Base-by-base conservation (phyloP, 1,140 invertebrate species). In the Brachionus rotundiformis region DNA sequence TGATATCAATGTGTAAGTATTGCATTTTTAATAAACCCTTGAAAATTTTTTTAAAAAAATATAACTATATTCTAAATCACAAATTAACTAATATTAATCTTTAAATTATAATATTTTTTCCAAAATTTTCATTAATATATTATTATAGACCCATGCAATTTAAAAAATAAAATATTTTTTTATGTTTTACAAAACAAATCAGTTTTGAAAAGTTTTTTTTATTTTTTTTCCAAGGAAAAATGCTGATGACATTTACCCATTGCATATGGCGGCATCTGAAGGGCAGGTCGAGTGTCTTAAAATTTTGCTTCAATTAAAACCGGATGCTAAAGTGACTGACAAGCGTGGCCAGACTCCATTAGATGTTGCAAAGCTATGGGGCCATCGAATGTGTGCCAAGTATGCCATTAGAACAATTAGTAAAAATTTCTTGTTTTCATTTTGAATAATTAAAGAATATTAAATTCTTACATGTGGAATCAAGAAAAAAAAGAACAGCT, bases 341-440 rank as follows among this genome's bases (percentile, higher is more conserved):
- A 85, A 84, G 44, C 44, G 86, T 27, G 85, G 85, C 3, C 86
- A 88, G 82, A 85, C 84, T 10, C 87, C 87, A 6, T 83, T 88
- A 19, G 87, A 88, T 83, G 82, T 88, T 6, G 87, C 87, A 16
- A 88, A 88, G 83, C 82, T 88, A 0, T 88, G 87, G 87, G 86
- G 86, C 8, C 86, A 88, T 80, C 84, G 85, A 54, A 86, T 86
- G 83, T 88, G 87, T 87, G 87, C 87, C 23, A 87, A 87, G 87
- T 88, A 81, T n/a, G n/a, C n/a, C n/a, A 65, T 44, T 1, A 5
- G n/a, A 6, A 41, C 33, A 27, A 29, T 19, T 8, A 25, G 6
- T 5, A 6, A 41, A 41, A n/a, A n/a, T n/a, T n/a, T n/a, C n/a
- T n/a, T n/a, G n/a, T n/a, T n/a, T n/a, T n/a, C n/a, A n/a, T n/a